phyloP scores from a whole-genome alignment of 2,888 invertebrate species.

The Dasypogon diadema region DNA sequence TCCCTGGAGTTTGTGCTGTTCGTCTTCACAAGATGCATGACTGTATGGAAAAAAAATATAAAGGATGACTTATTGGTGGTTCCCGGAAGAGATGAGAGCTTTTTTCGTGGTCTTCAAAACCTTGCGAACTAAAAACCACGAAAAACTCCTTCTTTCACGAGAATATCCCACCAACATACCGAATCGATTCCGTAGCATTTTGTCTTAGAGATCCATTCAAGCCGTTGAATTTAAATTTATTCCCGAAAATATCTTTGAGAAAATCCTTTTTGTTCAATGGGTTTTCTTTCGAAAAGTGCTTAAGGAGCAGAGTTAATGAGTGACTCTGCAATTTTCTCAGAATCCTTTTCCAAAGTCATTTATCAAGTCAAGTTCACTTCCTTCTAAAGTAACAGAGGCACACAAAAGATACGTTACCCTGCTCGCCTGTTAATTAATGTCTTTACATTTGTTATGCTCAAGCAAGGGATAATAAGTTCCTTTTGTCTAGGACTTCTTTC shows the following conservation, averaged over 20 bases:
- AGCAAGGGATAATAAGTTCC: constrained; percentile 5
- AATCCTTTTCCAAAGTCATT: constrained; percentile 9
- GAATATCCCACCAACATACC: too few relatives aligned
- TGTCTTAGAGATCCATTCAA: not conserved
- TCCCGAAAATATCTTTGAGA: not conserved
- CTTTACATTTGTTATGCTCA: constrained; percentile 9
- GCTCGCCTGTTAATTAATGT: constrained; percentile 10
- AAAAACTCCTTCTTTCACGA: too few relatives aligned
- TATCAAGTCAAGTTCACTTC: constrained; percentile 13
- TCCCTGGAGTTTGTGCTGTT: too few relatives aligned
- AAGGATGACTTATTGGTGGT: too few relatives aligned
- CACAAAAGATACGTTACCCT: not conserved
- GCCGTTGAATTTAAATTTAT: not conserved
- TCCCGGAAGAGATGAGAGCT: too few relatives aligned
- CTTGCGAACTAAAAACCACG: too few relatives aligned
- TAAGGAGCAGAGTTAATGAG: constrained; percentile 14
- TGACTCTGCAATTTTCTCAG: constrained; percentile 2
- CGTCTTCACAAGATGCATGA: too few relatives aligned
- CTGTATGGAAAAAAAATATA: too few relatives aligned
- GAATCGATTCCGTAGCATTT: not conserved
- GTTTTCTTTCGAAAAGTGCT: not conserved
- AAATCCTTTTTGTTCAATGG: constrained; percentile 1
- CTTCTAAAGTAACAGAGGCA: not conserved
- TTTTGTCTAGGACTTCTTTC: not conserved
- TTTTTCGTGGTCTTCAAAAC: too few relatives aligned